phyloP scores from a whole-genome alignment of 2,888 invertebrate genomes.

The Cistogaster globosa region DNA sequence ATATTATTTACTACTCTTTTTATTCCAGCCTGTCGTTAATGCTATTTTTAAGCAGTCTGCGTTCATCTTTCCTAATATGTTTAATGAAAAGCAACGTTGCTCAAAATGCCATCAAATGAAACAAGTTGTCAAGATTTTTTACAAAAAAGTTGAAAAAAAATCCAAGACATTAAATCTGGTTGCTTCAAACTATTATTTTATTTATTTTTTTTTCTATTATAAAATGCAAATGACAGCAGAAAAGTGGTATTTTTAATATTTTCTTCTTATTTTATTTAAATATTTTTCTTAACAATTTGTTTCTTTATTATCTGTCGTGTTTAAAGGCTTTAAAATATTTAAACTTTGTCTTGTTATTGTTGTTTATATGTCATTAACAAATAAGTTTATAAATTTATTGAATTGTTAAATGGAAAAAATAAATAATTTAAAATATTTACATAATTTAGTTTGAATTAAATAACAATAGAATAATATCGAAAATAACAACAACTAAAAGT shows the following conservation, averaged over 20 bases:
- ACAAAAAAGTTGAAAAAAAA: not conserved
- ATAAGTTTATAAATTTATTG: constrained; percentile 36
- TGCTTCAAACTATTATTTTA: constrained; percentile 15
- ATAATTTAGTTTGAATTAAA: constrained; percentile 34
- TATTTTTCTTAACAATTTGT: constrained; percentile 22
- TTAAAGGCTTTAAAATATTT: constrained; percentile 13
- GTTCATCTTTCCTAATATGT: not conserved
- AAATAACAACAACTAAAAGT: constrained; percentile 26
- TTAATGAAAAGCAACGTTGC: constrained; percentile 17
- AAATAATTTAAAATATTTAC: constrained; percentile 43
- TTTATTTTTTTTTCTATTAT: constrained; percentile 29
- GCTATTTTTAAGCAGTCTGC: not conserved
- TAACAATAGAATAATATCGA: not conserved
- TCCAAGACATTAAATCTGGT: constrained; percentile 17
- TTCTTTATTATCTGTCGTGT: constrained; percentile 1
- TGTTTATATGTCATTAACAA: constrained; percentile 24
- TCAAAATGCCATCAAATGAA: constrained; percentile 12
- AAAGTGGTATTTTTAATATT: not conserved
- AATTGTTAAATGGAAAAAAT: constrained; percentile 36
- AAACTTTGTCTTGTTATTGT: constrained; percentile 4
- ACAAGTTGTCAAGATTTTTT: not conserved
- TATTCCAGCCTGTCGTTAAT: not conserved
- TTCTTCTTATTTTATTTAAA: constrained; percentile 10
- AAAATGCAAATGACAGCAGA: constrained; percentile 44
- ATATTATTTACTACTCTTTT: not conserved